Evolutionary conservation across 2,113 vertebrate genomes (phyloP).

Genomic region (Hymenochirus boettgeri): DNA sequence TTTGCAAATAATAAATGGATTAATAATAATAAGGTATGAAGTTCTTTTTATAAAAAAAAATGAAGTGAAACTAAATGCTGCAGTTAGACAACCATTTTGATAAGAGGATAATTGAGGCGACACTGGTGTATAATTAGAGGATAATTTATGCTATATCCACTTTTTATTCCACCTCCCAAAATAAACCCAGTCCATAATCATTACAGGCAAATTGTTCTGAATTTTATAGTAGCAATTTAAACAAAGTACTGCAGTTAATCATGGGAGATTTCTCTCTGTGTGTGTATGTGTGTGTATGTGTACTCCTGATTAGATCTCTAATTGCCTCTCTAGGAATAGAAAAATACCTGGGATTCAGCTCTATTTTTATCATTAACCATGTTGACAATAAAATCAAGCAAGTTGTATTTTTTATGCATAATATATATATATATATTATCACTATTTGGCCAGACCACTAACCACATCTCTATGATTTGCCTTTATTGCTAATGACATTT

Average conservation of each 20-base stretch:
- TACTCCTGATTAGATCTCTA: slow-evolving; percentile 94
- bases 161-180: slow-evolving; percentile 99
- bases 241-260: slow-evolving; percentile 97
- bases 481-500: too few relatives aligned
- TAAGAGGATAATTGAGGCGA: slow-evolving; percentile 99
- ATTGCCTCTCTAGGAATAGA: slow-evolving; percentile 87
- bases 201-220: slow-evolving; percentile 99
- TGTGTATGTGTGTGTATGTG: slow-evolving; percentile 56
- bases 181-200: slow-evolving; percentile 99
- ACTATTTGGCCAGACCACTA: slow-evolving; percentile 81
- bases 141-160: slow-evolving; percentile 99
- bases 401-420: slow-evolving; percentile 79
- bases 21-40: slow-evolving; percentile 99
- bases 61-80: slow-evolving; percentile 99
- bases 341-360: slow-evolving; percentile 82
- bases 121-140: slow-evolving; percentile 99
- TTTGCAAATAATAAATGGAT: slow-evolving; percentile 99
- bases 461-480: slow-evolving; percentile 89
- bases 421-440: too few relatives aligned
- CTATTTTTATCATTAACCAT: slow-evolving; percentile 81
- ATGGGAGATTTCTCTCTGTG: slow-evolving; percentile 77
- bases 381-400: slow-evolving; percentile 85
- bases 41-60: slow-evolving; percentile 98
- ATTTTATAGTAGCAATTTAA: slow-evolving; percentile 98
- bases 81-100: slow-evolving; percentile 99